These are phyloP conservation scores for Emydura subglobosa DNA, from an alignment of 2,113 vertebrate genomes.

Conservation along the genomic window DNA sequence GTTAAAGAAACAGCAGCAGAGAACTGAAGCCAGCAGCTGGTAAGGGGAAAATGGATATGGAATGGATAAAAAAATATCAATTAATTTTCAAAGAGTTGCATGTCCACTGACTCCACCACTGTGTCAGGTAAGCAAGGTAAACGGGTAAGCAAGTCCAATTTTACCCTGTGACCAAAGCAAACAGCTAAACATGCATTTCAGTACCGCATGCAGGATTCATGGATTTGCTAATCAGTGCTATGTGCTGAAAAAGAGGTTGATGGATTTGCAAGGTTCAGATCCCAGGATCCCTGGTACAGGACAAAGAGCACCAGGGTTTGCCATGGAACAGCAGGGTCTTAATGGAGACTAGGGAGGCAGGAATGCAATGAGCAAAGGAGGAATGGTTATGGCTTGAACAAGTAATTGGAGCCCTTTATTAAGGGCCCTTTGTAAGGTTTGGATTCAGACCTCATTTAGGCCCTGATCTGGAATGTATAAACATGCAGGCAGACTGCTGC, in stretches of 20 bases:
- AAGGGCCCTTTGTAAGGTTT: not conserved
- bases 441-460: not conserved
- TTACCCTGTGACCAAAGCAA: not conserved
- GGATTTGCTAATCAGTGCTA: not conserved
- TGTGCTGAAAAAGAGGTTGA: not conserved
- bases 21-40: conserved; percentile 23
- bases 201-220: not conserved
- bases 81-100: conserved; percentile 10
- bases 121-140: not conserved
- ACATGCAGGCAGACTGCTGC: not conserved
- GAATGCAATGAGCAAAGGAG: not conserved
- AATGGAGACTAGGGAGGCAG: not conserved
- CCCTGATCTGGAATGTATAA: not conserved
- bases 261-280: not conserved
- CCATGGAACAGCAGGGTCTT: not conserved
- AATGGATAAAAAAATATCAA: conserved; percentile 22
- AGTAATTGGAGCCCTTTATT: not conserved
- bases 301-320: not conserved
- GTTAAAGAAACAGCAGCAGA: conserved; percentile 6
- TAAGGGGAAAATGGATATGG: not conserved
- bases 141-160: not conserved
- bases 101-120: not conserved
- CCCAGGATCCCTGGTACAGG: not conserved
- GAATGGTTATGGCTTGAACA: not conserved
- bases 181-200: not conserved